These are phyloP conservation scores for Pseudocheirus occidentalis DNA, from an alignment of 2,797 vertebrate species.

Conservation along the genomic window DNA sequence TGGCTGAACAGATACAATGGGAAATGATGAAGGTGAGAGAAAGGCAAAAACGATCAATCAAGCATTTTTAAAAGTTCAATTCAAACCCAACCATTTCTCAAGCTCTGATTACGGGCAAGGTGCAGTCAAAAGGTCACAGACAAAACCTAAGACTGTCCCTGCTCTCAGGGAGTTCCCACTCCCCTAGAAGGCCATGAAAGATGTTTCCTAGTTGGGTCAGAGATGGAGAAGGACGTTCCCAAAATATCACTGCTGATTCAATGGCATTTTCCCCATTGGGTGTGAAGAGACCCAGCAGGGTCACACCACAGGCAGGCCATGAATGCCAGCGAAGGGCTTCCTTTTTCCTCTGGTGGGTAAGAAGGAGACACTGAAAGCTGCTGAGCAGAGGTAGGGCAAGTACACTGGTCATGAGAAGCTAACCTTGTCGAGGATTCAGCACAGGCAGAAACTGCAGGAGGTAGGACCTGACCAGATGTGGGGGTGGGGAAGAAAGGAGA, in stretches of 20 bases:
- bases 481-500: background rate
- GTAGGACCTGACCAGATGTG: background rate
- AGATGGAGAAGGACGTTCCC: no score
- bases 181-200: background rate
- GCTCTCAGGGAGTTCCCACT: background rate
- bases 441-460: background rate
- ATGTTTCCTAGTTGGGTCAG: background rate
- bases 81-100: background rate
- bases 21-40: background rate
- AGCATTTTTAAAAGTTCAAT: background rate
- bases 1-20: background rate
- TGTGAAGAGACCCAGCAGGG: background rate
- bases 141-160: background rate
- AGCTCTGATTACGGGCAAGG: background rate
- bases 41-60: background rate
- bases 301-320: background rate
- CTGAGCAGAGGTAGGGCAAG: background rate
- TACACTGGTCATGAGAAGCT: background rate
- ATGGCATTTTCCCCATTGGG: background rate
- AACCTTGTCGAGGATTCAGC: background rate
- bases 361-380: background rate
- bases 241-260: background rate
- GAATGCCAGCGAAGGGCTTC: background rate
- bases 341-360: background rate
- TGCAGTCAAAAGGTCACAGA: background rate